These are phyloP conservation scores for Fregetta grallaria DNA, from an alignment of 2,113 vertebrate species.

Conservation along the genomic window DNA sequence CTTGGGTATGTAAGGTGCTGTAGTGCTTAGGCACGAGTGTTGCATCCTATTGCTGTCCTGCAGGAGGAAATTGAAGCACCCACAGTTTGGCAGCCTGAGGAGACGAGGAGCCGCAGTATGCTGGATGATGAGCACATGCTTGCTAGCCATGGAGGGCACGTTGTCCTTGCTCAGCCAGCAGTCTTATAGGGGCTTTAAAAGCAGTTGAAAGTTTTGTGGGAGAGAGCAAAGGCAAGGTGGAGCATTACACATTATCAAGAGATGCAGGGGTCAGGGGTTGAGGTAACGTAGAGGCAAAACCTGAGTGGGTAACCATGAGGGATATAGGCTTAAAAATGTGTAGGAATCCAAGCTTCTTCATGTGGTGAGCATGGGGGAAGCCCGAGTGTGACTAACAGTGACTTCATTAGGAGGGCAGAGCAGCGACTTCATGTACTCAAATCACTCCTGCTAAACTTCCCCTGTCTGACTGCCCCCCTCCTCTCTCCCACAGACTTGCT, in stretches of 20 bases:
- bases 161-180: background rate
- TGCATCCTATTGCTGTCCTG: background rate
- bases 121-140: background rate
- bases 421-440: rapidly evolving
- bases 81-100: background rate
- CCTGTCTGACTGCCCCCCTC: rapidly evolving
- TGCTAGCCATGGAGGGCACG: background rate
- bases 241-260: background rate
- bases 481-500: background rate
- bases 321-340: background rate
- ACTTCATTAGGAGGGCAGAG: background rate
- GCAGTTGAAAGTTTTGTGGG: background rate
- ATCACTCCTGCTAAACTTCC: background rate
- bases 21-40: background rate
- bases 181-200: background rate
- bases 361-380: background rate
- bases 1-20: background rate
- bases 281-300: background rate
- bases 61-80: background rate
- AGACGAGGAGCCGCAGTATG: rapidly evolving
- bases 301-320: background rate
- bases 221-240: background rate
- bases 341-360: background rate
- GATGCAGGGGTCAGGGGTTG: background rate
- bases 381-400: background rate